Evolutionary conservation across 2,888 invertebrate species (phyloP), one percentile per base, ranked within the genome.

Genomic region (Dynastes maya): DNA sequence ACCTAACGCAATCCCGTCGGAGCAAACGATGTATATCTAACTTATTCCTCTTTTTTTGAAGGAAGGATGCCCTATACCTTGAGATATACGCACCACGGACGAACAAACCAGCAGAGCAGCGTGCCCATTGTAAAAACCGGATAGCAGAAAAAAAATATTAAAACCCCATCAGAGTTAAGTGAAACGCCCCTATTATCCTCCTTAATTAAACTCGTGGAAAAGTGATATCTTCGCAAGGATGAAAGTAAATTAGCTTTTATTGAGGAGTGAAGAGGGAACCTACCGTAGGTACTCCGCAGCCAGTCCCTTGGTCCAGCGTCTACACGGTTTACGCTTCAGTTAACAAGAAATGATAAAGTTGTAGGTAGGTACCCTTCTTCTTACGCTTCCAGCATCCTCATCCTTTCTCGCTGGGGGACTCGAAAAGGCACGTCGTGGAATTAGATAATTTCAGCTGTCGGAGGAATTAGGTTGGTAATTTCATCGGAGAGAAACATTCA

Each of bases 141-240:
- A 53, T n/a, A 53, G 65, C 16, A 65, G 4, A 1, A 13, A 65
- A 40, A 37, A 65, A 40, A 65, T 16, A 40, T 65, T 65, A 65
- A 65, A 65, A 65, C 37, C 40, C 65, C 65, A 65, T 65, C 40
- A 37, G 32, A 65, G 16, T 65, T 65, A 65, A 65, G 65, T 65
- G 40, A 65, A 65, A 40, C 65, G 65, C 32, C n/a, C 65, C 65
- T 65, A 65, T 65, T 65, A 65, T 65, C 37, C 40, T 40, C 65
- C 16, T 65, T 65, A 65, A 65, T 65, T 65, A 65, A 65, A 65
- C 40, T 16, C 40, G 40, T 1, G 40, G n/a, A 55, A 40, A 65
- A 40, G 65, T 65, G 65, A 65, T 65, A 65, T 65, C 65, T 65
- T 9, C 65, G 37, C 9, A 11, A n/a, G 55, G 55, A 55, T 55